Base-by-base conservation (phyloP, 1,140 invertebrate genomes). In the Mamestra configurata region DNA sequence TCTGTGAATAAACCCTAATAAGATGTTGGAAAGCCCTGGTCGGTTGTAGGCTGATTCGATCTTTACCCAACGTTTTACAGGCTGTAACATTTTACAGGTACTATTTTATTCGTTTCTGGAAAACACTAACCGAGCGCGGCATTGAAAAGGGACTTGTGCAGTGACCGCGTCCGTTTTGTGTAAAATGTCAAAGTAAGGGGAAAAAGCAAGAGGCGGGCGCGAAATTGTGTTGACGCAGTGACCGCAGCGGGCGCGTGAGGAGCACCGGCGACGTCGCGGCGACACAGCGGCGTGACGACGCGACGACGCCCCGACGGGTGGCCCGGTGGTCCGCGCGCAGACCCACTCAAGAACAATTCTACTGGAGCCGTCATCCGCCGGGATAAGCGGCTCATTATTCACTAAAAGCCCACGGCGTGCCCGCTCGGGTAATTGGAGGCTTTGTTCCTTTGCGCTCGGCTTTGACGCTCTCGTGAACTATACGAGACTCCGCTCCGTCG, bases 401-500 rank as follows among this genome's bases (percentile, higher is more conserved):
- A 93, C 92, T 93, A 93, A 94, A 94, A 94, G 93, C 92, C 90
- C 92, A 93, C 92, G 88, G 93, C 91, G 88, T 92, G 91, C 92
- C 85, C 87, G 89, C 86, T 88, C 82, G 86, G 91, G 86, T 94
- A 94, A 94, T 94, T 93, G 92, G 88, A 91, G 88, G 92, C 90
- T 93, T 93, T 93, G 90, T 92, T 92, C 89, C 89, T 92, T 94
- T 87, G 86, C 89, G 83, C 85, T 83, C 82, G 80, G 86, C 88
- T 89, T 88, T 92, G 88, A 89, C 86, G 89, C 89, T 87, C 86
- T 86, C 85, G 86, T 86, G 81, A 90, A 86, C 85, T 88, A 82
- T 84, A 85, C 80, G 85, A 83, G 82, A 82, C 88, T 82, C 80
- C 78, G 68, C 82, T 78, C 81, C 82, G 77, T 84, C 82, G 85